These are phyloP conservation scores for Trissoscelio sp. DNA, from an alignment of 2,888 invertebrate species.

Conservation along the genomic window DNA sequence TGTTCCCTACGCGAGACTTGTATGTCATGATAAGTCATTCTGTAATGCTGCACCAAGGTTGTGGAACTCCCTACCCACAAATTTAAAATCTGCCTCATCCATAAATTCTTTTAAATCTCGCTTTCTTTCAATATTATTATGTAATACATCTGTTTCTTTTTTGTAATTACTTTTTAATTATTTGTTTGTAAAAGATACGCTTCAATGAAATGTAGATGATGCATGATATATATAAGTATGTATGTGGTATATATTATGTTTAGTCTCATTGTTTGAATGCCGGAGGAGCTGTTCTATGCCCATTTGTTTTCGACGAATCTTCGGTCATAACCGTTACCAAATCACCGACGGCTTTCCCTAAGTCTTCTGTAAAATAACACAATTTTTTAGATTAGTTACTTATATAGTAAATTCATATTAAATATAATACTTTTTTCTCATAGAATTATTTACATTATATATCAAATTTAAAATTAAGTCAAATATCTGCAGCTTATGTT, in stretches of 20 bases:
- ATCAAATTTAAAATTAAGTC: too few species aligned
- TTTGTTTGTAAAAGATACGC: constrained; percentile 55
- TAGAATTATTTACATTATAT: background rate
- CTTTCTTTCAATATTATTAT: too few species aligned
- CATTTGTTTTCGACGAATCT: constrained; percentile 84
- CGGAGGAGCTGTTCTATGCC: constrained; percentile 80
- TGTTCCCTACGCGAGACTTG: too few species aligned
- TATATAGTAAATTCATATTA: background rate
- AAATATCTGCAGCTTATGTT: too few species aligned
- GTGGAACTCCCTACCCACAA: too few species aligned
- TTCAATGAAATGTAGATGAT: constrained; percentile 60
- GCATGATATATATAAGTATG: constrained; percentile 57
- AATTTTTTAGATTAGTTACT: constrained; percentile 5
- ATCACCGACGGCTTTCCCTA: constrained; percentile 94
- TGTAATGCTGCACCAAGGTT: too few species aligned
- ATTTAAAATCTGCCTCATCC: background rate
- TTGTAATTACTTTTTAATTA: constrained; percentile 37
- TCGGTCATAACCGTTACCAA: constrained; percentile 95
- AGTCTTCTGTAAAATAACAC: constrained; percentile 87
- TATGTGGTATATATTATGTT: constrained; percentile 53
- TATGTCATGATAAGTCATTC: too few species aligned
- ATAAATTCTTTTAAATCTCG: too few species aligned
- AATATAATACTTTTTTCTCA: background rate
- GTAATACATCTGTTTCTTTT: too few species aligned
- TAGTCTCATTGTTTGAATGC: constrained; percentile 79